These are phyloP conservation scores for Helogale parvula DNA, from an alignment of 2,113 vertebrate species.

Conservation along the genomic window DNA sequence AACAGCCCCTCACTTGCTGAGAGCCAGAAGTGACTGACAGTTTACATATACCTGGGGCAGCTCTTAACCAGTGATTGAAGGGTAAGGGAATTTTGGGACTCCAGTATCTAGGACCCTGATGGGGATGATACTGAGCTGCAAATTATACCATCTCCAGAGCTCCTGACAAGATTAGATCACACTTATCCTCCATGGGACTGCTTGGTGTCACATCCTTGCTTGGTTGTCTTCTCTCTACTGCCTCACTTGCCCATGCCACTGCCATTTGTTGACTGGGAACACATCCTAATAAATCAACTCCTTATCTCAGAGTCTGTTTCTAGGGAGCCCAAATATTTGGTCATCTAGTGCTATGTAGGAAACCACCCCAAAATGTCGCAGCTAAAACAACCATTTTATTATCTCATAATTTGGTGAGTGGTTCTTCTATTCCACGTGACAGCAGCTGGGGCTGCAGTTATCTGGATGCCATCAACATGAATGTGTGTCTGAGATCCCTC, in stretches of 20 bases:
- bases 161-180: not conserved
- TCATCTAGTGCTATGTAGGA: not conserved
- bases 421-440: not conserved
- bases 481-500: rapidly evolving
- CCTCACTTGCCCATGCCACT: not conserved
- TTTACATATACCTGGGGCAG: not conserved
- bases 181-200: not conserved
- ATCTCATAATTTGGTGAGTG: not conserved
- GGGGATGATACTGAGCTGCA: too few relatives aligned
- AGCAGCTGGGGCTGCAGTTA: not conserved
- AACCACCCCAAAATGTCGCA: not conserved
- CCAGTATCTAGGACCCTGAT: not conserved
- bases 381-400: not conserved
- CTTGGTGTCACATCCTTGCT: not conserved
- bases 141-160: not conserved
- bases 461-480: rapidly evolving
- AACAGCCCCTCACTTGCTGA: not conserved
- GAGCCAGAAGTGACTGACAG: not conserved
- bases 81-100: not conserved
- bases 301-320: not conserved
- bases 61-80: not conserved
- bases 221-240: not conserved
- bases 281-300: not conserved
- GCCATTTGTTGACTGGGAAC: not conserved
- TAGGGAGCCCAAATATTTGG: not conserved